Base-by-base conservation (phyloP, 2,113 vertebrate genomes). In the Plestiodon gilberti region DNA sequence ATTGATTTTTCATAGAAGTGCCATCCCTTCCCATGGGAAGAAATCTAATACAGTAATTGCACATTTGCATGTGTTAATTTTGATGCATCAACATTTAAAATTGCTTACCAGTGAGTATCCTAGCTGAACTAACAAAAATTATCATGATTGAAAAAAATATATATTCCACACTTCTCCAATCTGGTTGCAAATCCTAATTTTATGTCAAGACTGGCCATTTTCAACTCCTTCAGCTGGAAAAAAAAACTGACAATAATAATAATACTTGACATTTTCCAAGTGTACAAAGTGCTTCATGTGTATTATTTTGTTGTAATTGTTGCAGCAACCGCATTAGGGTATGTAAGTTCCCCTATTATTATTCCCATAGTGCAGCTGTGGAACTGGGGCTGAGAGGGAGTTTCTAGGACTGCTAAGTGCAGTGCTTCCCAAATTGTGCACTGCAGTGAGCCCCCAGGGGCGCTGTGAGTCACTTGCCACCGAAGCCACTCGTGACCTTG, bases 181-280 rank as follows among this genome's bases (percentile, higher is more conserved):
- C 64, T 38, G 33, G 52, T 71, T 40, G 28, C 38, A 62, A 75
- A 81, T 13, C 28, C 23, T 81, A 62, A 13, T 30, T 8, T 83
- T 78, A 33, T 38, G 43, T 52, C 48, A 61, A 77, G 83, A 80
- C 1, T 91, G 65, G 48, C 84, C 89, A n/a, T 65, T 86, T 4
- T 78, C 10, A 78, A 59, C 40, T 6, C 55, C 57, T 14, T 76
- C 8, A 13, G 5, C 61, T 22, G 64, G 86, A 28, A 7, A 61
- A 17, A 5, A 1, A 0, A 71, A 71, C 33, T 67, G 43, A 48
- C 43, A 48, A 48, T 8, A 48, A 48, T 48, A 48, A 48, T 48
- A 48, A 48, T 48, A 48, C 43, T 4, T 48, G 43, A 8, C 43
- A 48, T 8, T 48, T 48, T 48, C 43, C 43, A 48, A 48, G 8